Evolutionary conservation across 2,113 vertebrate species (phyloP).

Genomic region (Xenopus laevis): DNA sequence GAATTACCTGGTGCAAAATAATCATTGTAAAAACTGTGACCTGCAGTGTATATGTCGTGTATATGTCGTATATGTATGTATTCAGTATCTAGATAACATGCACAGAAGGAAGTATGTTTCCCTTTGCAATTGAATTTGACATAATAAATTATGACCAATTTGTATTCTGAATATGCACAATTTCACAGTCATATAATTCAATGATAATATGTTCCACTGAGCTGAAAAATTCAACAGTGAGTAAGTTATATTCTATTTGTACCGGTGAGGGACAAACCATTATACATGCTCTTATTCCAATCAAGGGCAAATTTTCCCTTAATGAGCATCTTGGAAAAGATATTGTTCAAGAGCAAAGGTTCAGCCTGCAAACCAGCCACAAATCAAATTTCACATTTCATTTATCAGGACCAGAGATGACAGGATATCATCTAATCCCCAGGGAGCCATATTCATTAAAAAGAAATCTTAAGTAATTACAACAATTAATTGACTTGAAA

Average conservation of each 20-base stretch:
- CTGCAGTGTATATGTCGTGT: background rate
- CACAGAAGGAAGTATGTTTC: background rate
- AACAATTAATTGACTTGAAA: constrained; percentile 89
- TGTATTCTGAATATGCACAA: constrained; percentile 17
- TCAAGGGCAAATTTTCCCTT: constrained; percentile 67
- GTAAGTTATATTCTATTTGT: constrained; percentile 21
- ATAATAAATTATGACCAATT: constrained; percentile 4
- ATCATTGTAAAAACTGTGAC: background rate
- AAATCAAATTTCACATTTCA: constrained; percentile 83
- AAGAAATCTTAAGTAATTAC: constrained; percentile 90
- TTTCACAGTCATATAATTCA: constrained; percentile 15
- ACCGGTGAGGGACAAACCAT: constrained; percentile 30
- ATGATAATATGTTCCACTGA: constrained; percentile 23
- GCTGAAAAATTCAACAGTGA: constrained; percentile 6
- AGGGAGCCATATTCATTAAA: constrained; percentile 84
- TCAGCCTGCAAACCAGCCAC: constrained; percentile 68
- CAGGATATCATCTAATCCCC: constrained; percentile 78
- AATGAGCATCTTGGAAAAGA: constrained; percentile 59
- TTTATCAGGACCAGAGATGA: constrained; percentile 80
- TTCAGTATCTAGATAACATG: background rate
- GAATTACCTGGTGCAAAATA: background rate
- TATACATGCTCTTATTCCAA: constrained; percentile 50
- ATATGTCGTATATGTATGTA: background rate
- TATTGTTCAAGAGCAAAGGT: constrained; percentile 63
- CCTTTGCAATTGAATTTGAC: no score